These are phyloP conservation scores for Drosophila rellima DNA, from an alignment of 2,888 invertebrate species.

Conservation along the genomic window DNA sequence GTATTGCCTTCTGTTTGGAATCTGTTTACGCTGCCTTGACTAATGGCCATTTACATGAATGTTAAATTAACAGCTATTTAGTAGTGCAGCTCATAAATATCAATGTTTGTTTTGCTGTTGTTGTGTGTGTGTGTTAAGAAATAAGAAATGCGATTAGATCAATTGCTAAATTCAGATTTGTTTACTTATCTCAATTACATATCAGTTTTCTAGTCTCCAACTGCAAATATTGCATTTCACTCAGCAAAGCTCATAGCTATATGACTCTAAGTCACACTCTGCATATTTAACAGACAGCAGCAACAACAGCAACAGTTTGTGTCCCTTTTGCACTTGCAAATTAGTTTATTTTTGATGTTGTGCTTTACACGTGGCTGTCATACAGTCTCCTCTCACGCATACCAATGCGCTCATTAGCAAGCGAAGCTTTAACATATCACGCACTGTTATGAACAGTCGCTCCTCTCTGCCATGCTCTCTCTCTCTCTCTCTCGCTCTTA, in stretches of 20 bases:
- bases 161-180: background rate
- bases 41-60: constrained; percentile 65
- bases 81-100: constrained; percentile 53
- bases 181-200: too few species aligned
- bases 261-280: background rate
- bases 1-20: constrained; percentile 10
- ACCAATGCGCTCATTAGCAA: constrained; percentile 42
- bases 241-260: background rate
- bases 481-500: constrained; percentile 2
- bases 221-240: background rate
- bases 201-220: background rate
- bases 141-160: background rate
- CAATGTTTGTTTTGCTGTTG: constrained; percentile 11
- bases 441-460: background rate
- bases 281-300: background rate
- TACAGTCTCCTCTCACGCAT: constrained; percentile 23
- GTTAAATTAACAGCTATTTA: constrained; percentile 67
- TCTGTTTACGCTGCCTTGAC: constrained; percentile 60
- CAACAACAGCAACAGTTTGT: background rate
- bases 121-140: background rate
- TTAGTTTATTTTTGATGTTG: background rate
- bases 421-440: constrained; percentile 34
- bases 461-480: background rate
- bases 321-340: constrained; percentile 14
- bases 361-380: constrained; percentile 15